Base-by-base conservation (phyloP, 2,113 vertebrate species). In the Tor tambroides region DNA sequence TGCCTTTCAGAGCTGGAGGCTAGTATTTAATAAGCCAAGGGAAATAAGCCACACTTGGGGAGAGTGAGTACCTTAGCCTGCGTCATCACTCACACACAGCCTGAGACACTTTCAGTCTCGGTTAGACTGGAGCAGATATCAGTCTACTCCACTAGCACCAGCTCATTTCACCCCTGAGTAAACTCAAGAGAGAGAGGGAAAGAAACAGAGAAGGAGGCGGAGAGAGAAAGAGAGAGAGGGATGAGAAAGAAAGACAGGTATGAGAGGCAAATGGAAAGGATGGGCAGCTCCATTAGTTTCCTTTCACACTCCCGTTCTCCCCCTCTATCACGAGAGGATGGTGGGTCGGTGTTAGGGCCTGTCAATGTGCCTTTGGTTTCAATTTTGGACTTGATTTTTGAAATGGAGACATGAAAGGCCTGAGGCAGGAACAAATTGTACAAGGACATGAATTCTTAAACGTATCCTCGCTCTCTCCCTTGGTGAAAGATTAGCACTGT, bases 151-250 rank as follows among this genome's bases (percentile, higher is more conserved):
- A 92, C 85, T 88, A 88, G 85, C 89, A 90, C 92, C 92, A 91
- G 90, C 91, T 94, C 88, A 94, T 94, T 95, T 94, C 92, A 94
- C 90, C 93, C 91, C 93, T 92, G 93, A 95, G 90, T 91, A 91
- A 91, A 88, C 88, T 85, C 85, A 51, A 78, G 56, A 35, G 79
- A 72, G 82, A 75, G 78, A 75, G 69, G 75, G 86, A 87, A 7
- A 84, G 84, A 83, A 79, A 75, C 46, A 54, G 74, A 26, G 83
- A 15, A 80, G 59, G 54, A 85, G 83, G 38, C 15, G 30, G 71
- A 61, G 51, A 54, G 56, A 65, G 41, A 46, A 21, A 7, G 30
- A 76, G 79, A 26, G 69, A 75, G 38, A 32, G 35, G 28, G 63
- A 43, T 71, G 85, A 51, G 54, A 65, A 49, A 86, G 76, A 67